These are phyloP conservation scores for Serilophus lunatus DNA, from an alignment of 2,113 vertebrate genomes.

Conservation along the genomic window DNA sequence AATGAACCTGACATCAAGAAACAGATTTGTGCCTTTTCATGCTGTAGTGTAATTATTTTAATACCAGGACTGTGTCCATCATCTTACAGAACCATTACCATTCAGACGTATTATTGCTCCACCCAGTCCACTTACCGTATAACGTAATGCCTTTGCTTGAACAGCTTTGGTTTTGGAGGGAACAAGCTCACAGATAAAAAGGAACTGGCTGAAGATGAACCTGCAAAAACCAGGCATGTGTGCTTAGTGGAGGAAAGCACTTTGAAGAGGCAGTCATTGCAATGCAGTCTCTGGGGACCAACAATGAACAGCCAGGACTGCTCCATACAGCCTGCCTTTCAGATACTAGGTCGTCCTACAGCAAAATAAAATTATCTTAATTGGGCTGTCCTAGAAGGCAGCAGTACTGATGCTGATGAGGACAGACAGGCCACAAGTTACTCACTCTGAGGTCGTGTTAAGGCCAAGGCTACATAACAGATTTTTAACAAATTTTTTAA, in stretches of 20 bases:
- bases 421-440: constrained; percentile 29
- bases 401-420: background rate
- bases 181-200: background rate
- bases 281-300: background rate
- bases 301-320: background rate
- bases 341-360: background rate
- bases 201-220: background rate
- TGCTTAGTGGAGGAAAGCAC: background rate
- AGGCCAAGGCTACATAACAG: background rate
- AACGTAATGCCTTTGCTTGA: background rate
- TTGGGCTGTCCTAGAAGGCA: background rate
- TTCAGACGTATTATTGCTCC: background rate
- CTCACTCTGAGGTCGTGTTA: background rate
- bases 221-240: background rate
- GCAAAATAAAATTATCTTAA: constrained; percentile 13
- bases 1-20: background rate
- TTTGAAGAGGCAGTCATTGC: background rate
- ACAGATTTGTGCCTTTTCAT: background rate
- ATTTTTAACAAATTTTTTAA: background rate
- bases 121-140: background rate
- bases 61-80: background rate
- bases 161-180: background rate
- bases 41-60: background rate
- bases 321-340: background rate
- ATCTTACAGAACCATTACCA: background rate